Percentiles rank a stretch among this genome's conserved stretches.
Evolutionary conservation across 2,888 invertebrate species (phyloP).

Genomic region (Drosophila bunnanda): DNA sequence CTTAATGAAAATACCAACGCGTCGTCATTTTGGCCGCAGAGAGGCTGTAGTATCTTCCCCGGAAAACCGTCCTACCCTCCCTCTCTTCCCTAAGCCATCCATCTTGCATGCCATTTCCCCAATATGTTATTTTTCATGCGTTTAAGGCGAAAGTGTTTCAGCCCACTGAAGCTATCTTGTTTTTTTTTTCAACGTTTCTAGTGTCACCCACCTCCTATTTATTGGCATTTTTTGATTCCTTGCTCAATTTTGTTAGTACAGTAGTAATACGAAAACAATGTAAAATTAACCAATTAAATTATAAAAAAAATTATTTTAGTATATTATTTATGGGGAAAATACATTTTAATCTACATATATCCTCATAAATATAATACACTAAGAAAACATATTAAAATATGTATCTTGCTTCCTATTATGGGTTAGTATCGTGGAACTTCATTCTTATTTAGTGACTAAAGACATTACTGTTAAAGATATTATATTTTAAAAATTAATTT

Average conservation of each 20-base stretch:
- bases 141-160: slow-evolving; percentile 65
- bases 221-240: slow-evolving; percentile 64
- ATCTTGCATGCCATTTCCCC: slow-evolving; percentile 27
- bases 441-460: too few species aligned
- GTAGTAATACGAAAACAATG: slow-evolving; percentile 9
- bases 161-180: slow-evolving; percentile 22
- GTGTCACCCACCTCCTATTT: slow-evolving; percentile 21
- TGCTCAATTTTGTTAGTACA: slow-evolving; percentile 41
- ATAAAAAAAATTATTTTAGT: not conserved
- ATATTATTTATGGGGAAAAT: too few species aligned
- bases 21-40: slow-evolving; percentile 71
- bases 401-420: too few species aligned
- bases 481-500: not conserved
- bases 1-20: slow-evolving; percentile 77
- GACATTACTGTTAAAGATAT: not conserved
- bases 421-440: too few species aligned
- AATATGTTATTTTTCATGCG: slow-evolving; percentile 72
- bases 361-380: too few species aligned
- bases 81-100: slow-evolving; percentile 11
- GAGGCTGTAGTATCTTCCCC: slow-evolving; percentile 39
- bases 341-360: too few species aligned
- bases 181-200: not conserved
- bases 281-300: not conserved
- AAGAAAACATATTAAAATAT: too few species aligned
- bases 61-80: slow-evolving; percentile 5